Evolutionary conservation across 1,140 invertebrate genomes (phyloP).

Genomic region (Euwallacea fornicatus): DNA sequence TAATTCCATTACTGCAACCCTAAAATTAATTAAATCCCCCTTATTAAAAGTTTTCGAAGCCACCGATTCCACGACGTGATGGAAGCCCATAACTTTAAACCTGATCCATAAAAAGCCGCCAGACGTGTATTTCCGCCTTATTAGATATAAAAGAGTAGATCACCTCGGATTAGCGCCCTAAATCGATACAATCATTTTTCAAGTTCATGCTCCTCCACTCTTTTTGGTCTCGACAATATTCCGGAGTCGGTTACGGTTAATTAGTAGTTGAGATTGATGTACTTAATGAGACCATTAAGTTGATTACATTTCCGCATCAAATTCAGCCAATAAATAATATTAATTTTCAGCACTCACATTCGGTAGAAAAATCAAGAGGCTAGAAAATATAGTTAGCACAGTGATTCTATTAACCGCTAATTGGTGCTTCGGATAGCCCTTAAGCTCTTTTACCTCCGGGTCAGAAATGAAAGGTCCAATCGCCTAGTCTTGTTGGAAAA

Average conservation of each 20-base stretch:
- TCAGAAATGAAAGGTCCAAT: no score
- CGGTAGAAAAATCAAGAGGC: background rate
- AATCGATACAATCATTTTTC: conserved; percentile 17
- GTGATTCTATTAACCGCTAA: no score
- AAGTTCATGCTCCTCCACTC: conserved; percentile 3
- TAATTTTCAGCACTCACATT: background rate
- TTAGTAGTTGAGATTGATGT: conserved; percentile 2
- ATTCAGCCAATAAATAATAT: background rate
- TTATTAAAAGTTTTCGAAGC: background rate
- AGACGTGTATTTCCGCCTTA: conserved; percentile 3
- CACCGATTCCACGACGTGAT: background rate
- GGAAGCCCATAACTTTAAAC: conserved; percentile 10
- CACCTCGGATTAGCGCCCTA: conserved; percentile 2
- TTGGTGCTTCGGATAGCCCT: no score
- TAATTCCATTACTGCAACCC: background rate
- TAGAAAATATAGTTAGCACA: no score
- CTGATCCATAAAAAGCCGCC: conserved; percentile 5
- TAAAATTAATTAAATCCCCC: background rate
- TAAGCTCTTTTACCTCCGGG: no score
- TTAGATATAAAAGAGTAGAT: conserved; percentile 14
- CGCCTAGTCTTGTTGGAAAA: no score
- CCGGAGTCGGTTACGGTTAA: background rate
- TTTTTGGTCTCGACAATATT: background rate
- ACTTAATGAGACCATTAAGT: conserved; percentile 3
- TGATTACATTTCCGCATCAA: background rate